phyloP scores from a whole-genome alignment of 2,888 invertebrate genomes.

The Onchidella celtica region DNA sequence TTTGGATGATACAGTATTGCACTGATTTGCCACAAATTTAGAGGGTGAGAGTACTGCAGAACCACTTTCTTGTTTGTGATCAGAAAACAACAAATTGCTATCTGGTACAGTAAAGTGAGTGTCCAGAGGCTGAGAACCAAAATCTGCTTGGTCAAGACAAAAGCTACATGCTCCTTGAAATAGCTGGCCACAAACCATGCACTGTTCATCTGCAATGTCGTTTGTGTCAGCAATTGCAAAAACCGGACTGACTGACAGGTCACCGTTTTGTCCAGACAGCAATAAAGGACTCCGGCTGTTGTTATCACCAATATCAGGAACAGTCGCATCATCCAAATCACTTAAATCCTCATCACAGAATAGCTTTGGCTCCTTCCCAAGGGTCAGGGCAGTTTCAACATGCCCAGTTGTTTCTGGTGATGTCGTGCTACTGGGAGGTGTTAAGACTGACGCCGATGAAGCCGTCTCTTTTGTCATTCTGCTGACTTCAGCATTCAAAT shows the following conservation, averaged over 20 bases:
- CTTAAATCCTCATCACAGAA: slow-evolving; percentile 19
- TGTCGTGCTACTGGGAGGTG: neutral
- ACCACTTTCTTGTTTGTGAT: neutral
- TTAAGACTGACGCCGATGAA: neutral
- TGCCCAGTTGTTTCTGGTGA: neutral
- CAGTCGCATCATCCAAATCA: slow-evolving; percentile 12
- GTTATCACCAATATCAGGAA: too few species aligned
- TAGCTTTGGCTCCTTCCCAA: neutral
- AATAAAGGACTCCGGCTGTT: too few species aligned
- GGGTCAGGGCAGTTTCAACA: neutral
- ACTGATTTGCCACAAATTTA: neutral
- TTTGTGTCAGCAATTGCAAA: too few species aligned
- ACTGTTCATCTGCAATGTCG: neutral
- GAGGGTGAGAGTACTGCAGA: neutral
- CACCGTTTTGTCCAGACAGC: too few species aligned
- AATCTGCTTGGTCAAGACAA: slow-evolving; percentile 9
- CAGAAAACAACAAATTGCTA: neutral
- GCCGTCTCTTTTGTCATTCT: neutral
- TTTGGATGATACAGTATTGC: neutral
- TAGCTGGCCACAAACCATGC: neutral
- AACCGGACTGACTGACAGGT: too few species aligned
- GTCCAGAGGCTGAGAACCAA: neutral
- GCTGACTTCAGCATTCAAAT: neutral
- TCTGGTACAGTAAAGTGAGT: neutral
- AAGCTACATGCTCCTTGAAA: neutral